phyloP scores from a whole-genome alignment of 2,113 vertebrate genomes.

The Tetrax tetrax region DNA sequence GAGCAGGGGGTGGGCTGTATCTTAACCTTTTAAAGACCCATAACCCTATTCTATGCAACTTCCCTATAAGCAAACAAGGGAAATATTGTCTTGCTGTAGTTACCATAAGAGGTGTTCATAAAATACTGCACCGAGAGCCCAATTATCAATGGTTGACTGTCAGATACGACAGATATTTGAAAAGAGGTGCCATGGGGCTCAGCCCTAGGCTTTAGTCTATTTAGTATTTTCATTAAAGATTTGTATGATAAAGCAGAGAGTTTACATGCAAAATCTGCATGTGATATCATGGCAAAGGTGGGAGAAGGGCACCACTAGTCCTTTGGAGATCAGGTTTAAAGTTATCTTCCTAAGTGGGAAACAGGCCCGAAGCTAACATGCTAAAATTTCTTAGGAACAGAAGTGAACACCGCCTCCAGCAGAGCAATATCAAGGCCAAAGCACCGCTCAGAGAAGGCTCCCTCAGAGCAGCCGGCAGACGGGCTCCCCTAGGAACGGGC shows the following conservation, averaged over 20 bases:
- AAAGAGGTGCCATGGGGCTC: not conserved
- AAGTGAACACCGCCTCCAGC: too few relatives aligned
- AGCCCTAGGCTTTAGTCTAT: not conserved
- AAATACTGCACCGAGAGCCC: not conserved
- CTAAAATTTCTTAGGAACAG: not conserved
- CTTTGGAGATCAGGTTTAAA: not conserved
- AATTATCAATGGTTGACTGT: not conserved
- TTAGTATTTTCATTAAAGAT: not conserved
- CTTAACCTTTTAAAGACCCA: not conserved
- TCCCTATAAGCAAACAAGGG: not conserved
- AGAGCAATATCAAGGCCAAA: not conserved
- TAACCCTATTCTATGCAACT: not conserved
- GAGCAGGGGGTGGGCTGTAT: not conserved
- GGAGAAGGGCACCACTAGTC: not conserved
- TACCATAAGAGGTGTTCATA: not conserved
- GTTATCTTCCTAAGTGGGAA: not conserved
- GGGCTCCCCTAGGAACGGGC: fast-evolving
- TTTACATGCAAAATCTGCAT: not conserved
- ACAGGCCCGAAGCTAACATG: not conserved
- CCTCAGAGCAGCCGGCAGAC: not conserved
- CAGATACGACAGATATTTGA: not conserved
- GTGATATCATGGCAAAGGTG: fast-evolving
- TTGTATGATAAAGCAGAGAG: not conserved
- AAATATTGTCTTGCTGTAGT: not conserved
- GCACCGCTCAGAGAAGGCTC: not conserved